Evolutionary conservation across 2,113 vertebrate genomes (phyloP), one percentile per base, ranked within the genome.

Genomic region (Myotis lucifugus): DNA sequence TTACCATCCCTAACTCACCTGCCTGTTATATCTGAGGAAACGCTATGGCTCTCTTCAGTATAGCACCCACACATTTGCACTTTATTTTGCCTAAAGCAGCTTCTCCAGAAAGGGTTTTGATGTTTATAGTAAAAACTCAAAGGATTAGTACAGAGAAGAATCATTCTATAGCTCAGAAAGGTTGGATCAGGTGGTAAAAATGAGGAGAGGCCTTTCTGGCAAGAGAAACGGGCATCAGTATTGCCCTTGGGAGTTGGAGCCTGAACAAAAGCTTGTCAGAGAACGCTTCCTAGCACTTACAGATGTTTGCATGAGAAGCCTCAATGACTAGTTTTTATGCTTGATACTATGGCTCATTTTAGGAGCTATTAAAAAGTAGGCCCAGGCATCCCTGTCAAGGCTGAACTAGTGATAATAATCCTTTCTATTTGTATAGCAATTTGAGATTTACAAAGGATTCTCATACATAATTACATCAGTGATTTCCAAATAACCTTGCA

Each of bases 401-500:
- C 27, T 89, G 64, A 88, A 86, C 73, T 77, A 67, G 52, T 73
- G 66, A 85, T 86, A 78, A 90, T 87, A 85, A 56, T 25, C 5
- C 21, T 93, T 78, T 85, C 32, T 87, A 10, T 85, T 76, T 94
- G 25, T 42, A 59, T 29, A 89, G 13, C 25, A 79, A 59, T 87
- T 86, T 93, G 37, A 93, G 1, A 74, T 82, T 66, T 84, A 50
- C 37, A 76, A 73, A 95, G 37, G 6, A 37, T 15, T 34, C 84
- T 23, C 23, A 29, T 79, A 42, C 64, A 8, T 34, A 42, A 50
- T 66, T 46, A 76, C 50, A 15, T 85, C 25, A 42, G 59, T 93
- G 56, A 93, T 77, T 85, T 93, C 59, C 25, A 93, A 85, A 90
- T 88, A 92, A 61, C 37, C 19, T 48, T 52, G 6, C 88, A 37